Conservation (phyloP, 2,888 invertebrate species). For the Siphonodentalium dalli region DNA sequence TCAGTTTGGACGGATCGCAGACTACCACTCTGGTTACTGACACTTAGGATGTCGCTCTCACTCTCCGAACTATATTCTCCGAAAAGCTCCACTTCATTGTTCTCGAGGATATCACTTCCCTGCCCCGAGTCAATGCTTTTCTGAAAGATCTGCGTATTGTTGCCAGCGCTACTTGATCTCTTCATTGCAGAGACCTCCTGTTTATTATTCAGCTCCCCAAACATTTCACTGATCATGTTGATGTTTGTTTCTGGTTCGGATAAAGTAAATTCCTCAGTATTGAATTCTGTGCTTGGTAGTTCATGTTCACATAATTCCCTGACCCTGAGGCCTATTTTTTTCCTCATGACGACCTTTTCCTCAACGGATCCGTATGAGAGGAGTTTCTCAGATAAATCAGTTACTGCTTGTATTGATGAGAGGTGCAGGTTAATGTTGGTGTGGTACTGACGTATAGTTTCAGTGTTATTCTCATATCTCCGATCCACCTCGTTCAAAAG, state of each 20-base stretch:
- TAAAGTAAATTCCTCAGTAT: constrained; percentile 29
- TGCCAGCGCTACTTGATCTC: not conserved
- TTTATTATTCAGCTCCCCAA: constrained; percentile 38
- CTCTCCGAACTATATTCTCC: constrained; percentile 27
- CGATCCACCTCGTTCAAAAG: constrained; percentile 44
- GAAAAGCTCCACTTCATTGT: constrained; percentile 32
- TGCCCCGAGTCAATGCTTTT: constrained; percentile 31
- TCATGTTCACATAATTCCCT: constrained; percentile 49
- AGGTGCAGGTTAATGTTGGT: constrained; percentile 40
- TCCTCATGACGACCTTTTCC: constrained; percentile 52
- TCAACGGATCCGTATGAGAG: constrained; percentile 50
- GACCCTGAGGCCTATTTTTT: constrained; percentile 47
- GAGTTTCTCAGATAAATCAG: constrained; percentile 50
- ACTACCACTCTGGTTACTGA: constrained; percentile 42
- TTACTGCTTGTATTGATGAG: constrained; percentile 46
- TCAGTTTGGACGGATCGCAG: constrained; percentile 36
- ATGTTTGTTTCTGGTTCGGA: constrained; percentile 45
- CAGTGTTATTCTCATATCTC: constrained; percentile 36
- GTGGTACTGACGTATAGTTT: constrained; percentile 35
- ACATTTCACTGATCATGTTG: constrained; percentile 50
- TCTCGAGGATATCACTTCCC: constrained; percentile 35
- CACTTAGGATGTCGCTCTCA: constrained; percentile 42
- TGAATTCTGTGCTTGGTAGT: constrained; percentile 30
- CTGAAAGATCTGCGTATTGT: constrained; percentile 11
- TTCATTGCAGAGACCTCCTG: constrained; percentile 5